These are phyloP conservation scores for Hydropotes inermis DNA, from an alignment of 2,113 vertebrate genomes.

Conservation along the genomic window DNA sequence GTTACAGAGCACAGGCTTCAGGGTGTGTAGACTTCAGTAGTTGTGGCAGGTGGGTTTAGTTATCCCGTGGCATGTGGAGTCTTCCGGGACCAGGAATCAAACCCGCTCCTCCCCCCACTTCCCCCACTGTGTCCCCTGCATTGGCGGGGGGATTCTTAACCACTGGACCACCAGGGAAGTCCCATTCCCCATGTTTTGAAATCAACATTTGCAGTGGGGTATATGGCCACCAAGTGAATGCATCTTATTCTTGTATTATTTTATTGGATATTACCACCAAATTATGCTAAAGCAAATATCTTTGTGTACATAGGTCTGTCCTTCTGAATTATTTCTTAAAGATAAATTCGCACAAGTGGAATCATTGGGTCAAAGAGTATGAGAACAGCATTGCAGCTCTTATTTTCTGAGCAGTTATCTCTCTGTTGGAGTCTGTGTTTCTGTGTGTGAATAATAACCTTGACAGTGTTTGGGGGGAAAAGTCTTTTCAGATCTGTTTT, in stretches of 20 bases:
- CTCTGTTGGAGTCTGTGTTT: neutral
- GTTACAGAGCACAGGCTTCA: neutral
- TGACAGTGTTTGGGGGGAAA: neutral
- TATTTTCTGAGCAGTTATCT: conserved; percentile 38
- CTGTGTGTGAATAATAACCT: conserved; percentile 51
- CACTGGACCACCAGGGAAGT: neutral
- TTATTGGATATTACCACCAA: neutral
- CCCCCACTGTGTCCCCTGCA: neutral
- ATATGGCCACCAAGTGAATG: neutral
- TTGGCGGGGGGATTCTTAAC: neutral
- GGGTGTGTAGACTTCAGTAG: neutral
- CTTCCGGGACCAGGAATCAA: neutral
- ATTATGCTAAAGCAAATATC: neutral
- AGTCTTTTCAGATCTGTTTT: conserved; percentile 14
- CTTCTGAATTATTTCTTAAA: neutral
- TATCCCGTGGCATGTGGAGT: neutral
- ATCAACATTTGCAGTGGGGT: neutral
- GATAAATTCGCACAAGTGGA: conserved; percentile 35
- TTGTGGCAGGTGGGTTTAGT: neutral
- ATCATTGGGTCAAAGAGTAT: conserved; percentile 4
- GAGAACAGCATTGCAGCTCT: neutral
- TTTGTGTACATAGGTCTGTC: neutral
- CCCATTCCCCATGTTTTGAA: neutral
- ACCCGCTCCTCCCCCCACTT: fast-evolving
- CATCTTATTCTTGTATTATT: neutral